Evolutionary conservation across 2,888 invertebrate genomes (phyloP), one percentile per base, ranked within the genome.

Genomic region (Eupithecia centaureata): DNA sequence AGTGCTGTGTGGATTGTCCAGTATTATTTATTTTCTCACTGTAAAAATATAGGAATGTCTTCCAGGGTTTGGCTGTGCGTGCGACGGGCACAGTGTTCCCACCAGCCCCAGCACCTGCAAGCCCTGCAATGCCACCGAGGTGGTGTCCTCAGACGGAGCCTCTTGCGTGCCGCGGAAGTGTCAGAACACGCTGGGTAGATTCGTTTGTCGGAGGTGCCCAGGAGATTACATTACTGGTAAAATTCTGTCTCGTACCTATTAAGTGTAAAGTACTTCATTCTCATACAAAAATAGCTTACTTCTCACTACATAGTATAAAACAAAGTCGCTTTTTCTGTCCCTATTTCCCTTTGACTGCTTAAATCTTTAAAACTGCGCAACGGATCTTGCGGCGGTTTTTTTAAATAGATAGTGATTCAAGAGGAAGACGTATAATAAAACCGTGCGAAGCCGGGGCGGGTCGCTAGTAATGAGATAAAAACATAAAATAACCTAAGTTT

Each of bases 161-260:
- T 67, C 82, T 0, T 94, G 94, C 63, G 89, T 94, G 12, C 87
- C 89, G 0, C 80, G 93, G 1, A 82, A 85, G 4, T 93, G 93
- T 71, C 91, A 92, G 72, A 82, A 77, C 57, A 74, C 79, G 0
- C 73, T 82, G 0, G 89, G 89, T 2, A 83, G 82, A 52, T 76
- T 88, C 15, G 85, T 85, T 0, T 93, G 92, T 64, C 86, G 90
- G 68, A 90, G 88, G 63, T 93, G 92, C 66, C 90, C 92, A 0
- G 76, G 66, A n/a, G 92, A 91, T 71, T 90, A 89, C 63, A 84
- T 93, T 54, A 83, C 88, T 51, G 89, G 92, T 92, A 70, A 60
- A 42, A 13, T 28, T 27, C 15, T 38, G 25, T 13, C 13, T 27
- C 5, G 25, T 27, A 33, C n/a, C n/a, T n/a, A n/a, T n/a, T n/a